Evolutionary conservation across 2,113 vertebrate genomes (phyloP).

Genomic region (Proteles cristata): DNA sequence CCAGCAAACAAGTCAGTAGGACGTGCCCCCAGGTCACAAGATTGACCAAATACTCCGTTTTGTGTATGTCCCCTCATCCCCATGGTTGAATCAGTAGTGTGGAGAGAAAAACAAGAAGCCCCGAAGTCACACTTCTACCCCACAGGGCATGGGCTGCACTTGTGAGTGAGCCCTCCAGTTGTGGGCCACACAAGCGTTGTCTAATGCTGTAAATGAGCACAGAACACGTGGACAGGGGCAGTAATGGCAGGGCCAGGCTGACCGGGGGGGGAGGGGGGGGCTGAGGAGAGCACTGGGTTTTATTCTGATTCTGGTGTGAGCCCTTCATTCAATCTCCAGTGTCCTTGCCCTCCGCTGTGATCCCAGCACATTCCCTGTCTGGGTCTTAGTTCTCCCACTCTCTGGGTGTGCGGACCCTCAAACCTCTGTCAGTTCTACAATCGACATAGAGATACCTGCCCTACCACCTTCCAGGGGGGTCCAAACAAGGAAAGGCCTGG

Average conservation of each 20-base stretch:
- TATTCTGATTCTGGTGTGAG: neutral
- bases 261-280: fast-evolving
- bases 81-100: neutral
- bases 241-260: neutral
- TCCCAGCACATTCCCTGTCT: neutral
- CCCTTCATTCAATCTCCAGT: neutral
- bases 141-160: neutral
- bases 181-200: neutral
- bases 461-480: neutral
- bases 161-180: neutral
- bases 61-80: too few relatives aligned
- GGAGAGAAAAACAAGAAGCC: neutral
- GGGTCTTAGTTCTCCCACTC: neutral
- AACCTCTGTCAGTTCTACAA: neutral
- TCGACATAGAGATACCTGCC: neutral
- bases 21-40: neutral
- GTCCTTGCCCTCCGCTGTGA: neutral
- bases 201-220: neutral
- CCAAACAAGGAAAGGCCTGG: neutral
- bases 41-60: neutral
- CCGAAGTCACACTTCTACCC: neutral
- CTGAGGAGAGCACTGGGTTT: neutral
- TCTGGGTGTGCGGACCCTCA: neutral
- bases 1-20: neutral
- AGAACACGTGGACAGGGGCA: fast-evolving